Evolutionary conservation across 2,888 invertebrate species (phyloP).

Genomic region (Epirrhoe tristata): DNA sequence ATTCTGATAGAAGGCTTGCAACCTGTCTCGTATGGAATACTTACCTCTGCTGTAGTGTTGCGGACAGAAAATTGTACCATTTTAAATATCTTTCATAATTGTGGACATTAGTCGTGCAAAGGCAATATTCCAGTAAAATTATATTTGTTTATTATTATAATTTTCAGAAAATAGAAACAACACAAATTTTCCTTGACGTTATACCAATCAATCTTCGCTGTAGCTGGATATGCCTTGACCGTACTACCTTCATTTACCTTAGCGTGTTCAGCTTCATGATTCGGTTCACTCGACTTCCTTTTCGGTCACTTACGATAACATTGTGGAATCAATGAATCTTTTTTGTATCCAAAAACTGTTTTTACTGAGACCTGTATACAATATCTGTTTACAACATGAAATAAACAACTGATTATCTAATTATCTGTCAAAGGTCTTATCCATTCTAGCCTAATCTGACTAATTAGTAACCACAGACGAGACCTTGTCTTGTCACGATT

Average conservation of each 20-base stretch:
- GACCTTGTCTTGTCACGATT: constrained; percentile 32
- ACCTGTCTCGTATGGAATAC: too few relatives aligned
- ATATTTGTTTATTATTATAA: too few relatives aligned
- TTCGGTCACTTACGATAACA: background rate
- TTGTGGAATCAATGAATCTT: background rate
- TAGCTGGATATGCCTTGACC: background rate
- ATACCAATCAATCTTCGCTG: background rate
- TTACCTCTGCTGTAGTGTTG: too few relatives aligned
- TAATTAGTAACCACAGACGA: constrained; percentile 45
- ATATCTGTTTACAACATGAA: constrained; percentile 12
- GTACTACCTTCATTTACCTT: background rate
- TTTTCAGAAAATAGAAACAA: too few relatives aligned
- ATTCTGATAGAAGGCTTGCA: too few relatives aligned
- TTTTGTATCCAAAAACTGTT: background rate
- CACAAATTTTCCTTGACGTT: too few relatives aligned
- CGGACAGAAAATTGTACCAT: too few relatives aligned
- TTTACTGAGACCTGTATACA: background rate
- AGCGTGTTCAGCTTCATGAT: background rate
- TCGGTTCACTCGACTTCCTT: background rate
- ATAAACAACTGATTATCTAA: constrained; percentile 10
- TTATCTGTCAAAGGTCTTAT: constrained; percentile 15
- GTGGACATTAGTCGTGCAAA: too few relatives aligned
- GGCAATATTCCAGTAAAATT: too few relatives aligned
- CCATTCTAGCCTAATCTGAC: constrained; percentile 29
- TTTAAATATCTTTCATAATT: too few relatives aligned